Conservation (phyloP, 2,888 invertebrate species). For the Achlya flavicornis region DNA sequence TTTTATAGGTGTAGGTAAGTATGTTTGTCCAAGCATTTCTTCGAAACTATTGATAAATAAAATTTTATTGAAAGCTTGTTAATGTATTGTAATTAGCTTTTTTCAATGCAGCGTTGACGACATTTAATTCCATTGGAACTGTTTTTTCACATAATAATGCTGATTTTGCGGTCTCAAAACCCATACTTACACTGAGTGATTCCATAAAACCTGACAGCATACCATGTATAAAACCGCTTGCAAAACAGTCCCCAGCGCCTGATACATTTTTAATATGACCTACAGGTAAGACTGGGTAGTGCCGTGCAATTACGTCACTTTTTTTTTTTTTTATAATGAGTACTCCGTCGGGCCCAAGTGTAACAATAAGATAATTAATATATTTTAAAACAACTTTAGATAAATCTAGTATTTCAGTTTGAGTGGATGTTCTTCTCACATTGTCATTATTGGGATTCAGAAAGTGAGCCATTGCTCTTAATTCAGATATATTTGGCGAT, state of each 20-base stretch:
- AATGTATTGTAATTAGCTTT: constrained; percentile 16
- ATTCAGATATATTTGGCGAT: constrained; percentile 92
- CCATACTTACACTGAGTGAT: constrained; percentile 84
- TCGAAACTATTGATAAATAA: too few relatives aligned
- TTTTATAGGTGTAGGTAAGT: too few relatives aligned
- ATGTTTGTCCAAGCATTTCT: too few relatives aligned
- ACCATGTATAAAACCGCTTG: constrained; percentile 87
- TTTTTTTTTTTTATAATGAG: constrained; percentile 63
- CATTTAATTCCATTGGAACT: constrained; percentile 74
- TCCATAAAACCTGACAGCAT: constrained; percentile 82
- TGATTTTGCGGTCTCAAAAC: constrained; percentile 84
- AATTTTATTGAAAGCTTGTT: too few relatives aligned
- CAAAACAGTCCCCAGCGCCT: constrained; percentile 92
- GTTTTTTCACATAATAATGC: constrained; percentile 84
- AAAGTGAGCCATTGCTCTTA: constrained; percentile 86
- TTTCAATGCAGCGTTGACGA: constrained; percentile 19
- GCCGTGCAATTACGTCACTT: constrained; percentile 28
- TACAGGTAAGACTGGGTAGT: constrained; percentile 68
- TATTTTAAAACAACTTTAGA: constrained; percentile 67
- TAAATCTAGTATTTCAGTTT: constrained; percentile 55
- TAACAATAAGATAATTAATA: constrained; percentile 85
- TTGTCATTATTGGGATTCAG: constrained; percentile 59
- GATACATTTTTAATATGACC: constrained; percentile 87
- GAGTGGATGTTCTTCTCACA: constrained; percentile 30
- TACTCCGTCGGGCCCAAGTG: constrained; percentile 85